Evolutionary conservation across 2,113 vertebrate genomes (phyloP).

Genomic region (Hyla sarda): DNA sequence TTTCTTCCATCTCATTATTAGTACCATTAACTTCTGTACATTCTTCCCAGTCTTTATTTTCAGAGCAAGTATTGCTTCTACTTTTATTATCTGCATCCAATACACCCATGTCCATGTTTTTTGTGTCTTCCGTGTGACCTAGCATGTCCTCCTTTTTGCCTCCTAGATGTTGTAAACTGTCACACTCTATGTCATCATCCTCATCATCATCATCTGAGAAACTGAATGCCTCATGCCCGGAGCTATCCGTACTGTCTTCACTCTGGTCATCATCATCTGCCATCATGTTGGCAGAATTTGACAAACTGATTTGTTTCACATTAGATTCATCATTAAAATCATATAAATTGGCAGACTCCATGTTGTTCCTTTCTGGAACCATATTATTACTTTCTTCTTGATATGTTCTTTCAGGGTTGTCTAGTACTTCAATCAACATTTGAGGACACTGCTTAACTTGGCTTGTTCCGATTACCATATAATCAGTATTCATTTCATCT

Average conservation of each 20-base stretch:
- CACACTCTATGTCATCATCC: constrained; percentile 6
- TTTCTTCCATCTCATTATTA: constrained; percentile 28
- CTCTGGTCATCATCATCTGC: background rate
- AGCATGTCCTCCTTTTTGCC: background rate
- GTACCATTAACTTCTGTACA: constrained; percentile 59
- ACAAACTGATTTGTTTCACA: background rate
- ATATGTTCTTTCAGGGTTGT: background rate
- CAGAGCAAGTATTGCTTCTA: constrained; percentile 68
- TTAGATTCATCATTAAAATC: background rate
- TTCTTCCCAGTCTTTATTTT: constrained; percentile 70
- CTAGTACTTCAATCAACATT: background rate
- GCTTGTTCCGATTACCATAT: constrained; percentile 4
- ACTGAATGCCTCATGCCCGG: background rate
- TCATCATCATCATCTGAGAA: background rate
- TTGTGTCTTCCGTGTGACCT: background rate
- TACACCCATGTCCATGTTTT: constrained; percentile 34
- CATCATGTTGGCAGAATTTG: background rate
- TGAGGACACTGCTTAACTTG: background rate
- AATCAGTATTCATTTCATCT: background rate
- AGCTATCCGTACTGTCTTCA: background rate
- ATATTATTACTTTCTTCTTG: background rate
- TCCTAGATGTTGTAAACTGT: background rate
- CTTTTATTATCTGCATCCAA: constrained; percentile 61
- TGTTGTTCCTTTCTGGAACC: background rate
- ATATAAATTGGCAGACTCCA: background rate